Conservation (phyloP, 1,140 invertebrate genomes). For the Diorhabda carinulata region DNA sequence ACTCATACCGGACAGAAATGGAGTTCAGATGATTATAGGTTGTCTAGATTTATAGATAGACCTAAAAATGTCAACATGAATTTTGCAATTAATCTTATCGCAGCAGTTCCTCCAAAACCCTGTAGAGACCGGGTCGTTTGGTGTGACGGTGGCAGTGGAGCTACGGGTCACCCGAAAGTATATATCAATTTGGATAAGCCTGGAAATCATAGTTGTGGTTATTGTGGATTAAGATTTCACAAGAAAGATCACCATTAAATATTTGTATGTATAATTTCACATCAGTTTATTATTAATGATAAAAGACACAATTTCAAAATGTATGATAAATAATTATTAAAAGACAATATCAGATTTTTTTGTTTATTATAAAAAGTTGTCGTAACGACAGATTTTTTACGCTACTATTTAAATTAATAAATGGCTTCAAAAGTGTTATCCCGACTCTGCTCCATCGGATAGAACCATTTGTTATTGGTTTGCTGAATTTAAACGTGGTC, state of each 20-base stretch:
- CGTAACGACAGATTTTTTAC: too few species aligned
- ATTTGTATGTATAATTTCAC: too few species aligned
- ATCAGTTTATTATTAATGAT: too few species aligned
- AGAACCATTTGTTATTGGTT: too few species aligned
- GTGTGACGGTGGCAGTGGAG: slow-evolving; percentile 91
- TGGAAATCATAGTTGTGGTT: slow-evolving; percentile 88
- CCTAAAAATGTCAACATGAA: slow-evolving; percentile 85
- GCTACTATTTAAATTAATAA: too few species aligned
- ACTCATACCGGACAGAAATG: slow-evolving; percentile 59
- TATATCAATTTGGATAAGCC: slow-evolving; percentile 98
- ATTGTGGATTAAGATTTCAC: slow-evolving; percentile 87
- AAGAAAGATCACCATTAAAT: slow-evolving; percentile 65
- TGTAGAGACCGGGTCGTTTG: slow-evolving; percentile 73
- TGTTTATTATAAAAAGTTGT: too few species aligned
- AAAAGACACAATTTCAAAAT: too few species aligned
- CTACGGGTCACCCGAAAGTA: slow-evolving; percentile 93
- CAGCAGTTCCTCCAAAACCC: slow-evolving; percentile 74
- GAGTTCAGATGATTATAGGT: slow-evolving; percentile 80
- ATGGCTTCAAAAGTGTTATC: too few species aligned
- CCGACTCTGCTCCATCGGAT: too few species aligned
- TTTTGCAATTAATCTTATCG: slow-evolving; percentile 89
- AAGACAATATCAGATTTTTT: too few species aligned
- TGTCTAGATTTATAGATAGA: slow-evolving; percentile 75
- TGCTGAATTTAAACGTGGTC: too few species aligned
- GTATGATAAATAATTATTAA: too few species aligned